Base-by-base conservation (phyloP, 2,113 vertebrate species). In the Hepsetus odoe region DNA sequence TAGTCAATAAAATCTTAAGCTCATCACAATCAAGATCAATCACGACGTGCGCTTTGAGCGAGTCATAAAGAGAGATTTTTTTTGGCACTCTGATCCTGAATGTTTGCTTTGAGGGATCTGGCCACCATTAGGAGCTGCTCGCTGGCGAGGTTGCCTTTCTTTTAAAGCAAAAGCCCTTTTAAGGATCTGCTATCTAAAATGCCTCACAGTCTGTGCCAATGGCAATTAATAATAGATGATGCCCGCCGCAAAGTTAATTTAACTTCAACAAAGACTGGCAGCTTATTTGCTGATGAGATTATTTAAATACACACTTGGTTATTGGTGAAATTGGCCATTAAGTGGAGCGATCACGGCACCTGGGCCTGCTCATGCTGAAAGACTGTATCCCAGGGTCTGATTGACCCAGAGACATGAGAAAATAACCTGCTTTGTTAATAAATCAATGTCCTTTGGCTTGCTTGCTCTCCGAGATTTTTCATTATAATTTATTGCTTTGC, bases 301-400 rank as follows among this genome's bases (percentile, higher is more conserved):
- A 78, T 70, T n/a, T 62, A 46, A 67, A 71, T 42, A 53, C 42
- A 68, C 49, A 24, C 33, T 74, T 1, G 28, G 35, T 80, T 82
- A 79, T 13, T 24, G 26, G 51, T 53, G 53, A 82, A 79, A 80
- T 76, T 84, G 79, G 14, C 32, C 74, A 83, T 83, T 74, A 82
- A 81, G 66, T 49, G 61, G 49, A 64, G 51, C 55, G 44, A 42
- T 38, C 53, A 20, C 22, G 40, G 51, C 26, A 66, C 71, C 58
- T 59, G 22, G 65, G 28, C 46, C 30, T 46, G 46, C 35, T 77
- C 55, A 14, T 42, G 24, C 11, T 16, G 9, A 26, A 64, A 67
- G 35, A 72, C 49, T 53, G 28, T 26, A 66, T 26, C 67, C 26
- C n/a, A 28, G 22, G 53, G 32, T 77, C 61, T 53, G 80, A 72